These are phyloP conservation scores for Haliclona indistincta DNA, from an alignment of 37 sponge, comb jelly and placozoan species.

Conservation along the genomic window DNA sequence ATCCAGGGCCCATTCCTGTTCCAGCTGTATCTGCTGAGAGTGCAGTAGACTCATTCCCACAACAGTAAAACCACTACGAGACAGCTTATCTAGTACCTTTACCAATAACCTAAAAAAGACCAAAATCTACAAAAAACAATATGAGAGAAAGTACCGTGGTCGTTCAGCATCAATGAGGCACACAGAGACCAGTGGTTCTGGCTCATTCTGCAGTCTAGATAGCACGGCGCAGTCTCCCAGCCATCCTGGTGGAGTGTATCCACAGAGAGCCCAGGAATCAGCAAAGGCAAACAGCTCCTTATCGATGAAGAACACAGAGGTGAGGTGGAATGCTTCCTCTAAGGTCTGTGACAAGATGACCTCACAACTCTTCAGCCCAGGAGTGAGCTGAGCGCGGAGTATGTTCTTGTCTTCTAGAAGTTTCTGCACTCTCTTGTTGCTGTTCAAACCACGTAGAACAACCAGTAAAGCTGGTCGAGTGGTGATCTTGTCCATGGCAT, in stretches of 20 bases:
- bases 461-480: conserved; percentile 33
- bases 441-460: conserved; percentile 34
- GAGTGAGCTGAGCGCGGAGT: not conserved
- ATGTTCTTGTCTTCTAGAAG: not conserved
- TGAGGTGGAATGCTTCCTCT: conserved; percentile 24
- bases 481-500: conserved; percentile 41
- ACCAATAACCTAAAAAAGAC: conserved; percentile 14
- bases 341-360: conserved; percentile 18
- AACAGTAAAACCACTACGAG: conserved; percentile 36
- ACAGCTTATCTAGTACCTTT: conserved; percentile 49
- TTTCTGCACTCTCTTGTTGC: conserved; percentile 20
- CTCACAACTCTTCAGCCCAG: not conserved
- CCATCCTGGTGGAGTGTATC: conserved; percentile 50
- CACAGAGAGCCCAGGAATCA: conserved; percentile 4
- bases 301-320: conserved; percentile 54
- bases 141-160: not conserved
- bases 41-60: conserved; percentile 28
- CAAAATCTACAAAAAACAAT: not conserved
- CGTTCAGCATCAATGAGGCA: too few species aligned
- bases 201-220: not conserved
- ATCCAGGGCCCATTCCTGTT: not conserved
- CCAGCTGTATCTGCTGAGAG: not conserved
- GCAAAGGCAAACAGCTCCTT: conserved; percentile 69
- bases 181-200: conserved; percentile 32
- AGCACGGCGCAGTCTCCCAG: conserved; percentile 28